Percentiles rank a stretch among this genome's conserved stretches.
These are phyloP conservation scores for Indri indri DNA, from an alignment of 2,113 vertebrate genomes.

Conservation along the genomic window DNA sequence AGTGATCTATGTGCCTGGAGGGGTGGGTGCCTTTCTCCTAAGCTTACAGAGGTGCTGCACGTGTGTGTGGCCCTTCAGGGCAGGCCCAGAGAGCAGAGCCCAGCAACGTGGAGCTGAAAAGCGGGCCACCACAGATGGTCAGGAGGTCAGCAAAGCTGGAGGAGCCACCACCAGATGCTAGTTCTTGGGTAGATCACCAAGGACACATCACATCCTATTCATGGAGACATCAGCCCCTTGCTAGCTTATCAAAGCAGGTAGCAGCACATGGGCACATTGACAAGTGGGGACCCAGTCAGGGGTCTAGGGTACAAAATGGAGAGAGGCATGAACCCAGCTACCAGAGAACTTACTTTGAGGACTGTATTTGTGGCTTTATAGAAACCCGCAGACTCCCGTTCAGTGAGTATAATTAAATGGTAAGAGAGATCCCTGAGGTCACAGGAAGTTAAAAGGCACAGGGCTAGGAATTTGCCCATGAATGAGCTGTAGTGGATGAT, in stretches of 20 bases:
- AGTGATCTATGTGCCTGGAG: neutral
- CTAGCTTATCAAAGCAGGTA: neutral
- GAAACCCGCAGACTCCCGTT: neutral
- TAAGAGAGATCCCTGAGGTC: neutral
- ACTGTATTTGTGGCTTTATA: neutral
- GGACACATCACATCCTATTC: neutral
- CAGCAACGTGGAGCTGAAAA: neutral
- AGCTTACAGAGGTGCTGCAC: neutral
- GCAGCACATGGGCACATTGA: neutral
- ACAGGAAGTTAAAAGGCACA: neutral
- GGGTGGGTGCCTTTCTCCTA: neutral
- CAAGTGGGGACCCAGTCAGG: neutral
- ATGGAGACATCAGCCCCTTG: neutral
- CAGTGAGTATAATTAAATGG: neutral
- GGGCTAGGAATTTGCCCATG: neutral
- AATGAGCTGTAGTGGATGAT: neutral
- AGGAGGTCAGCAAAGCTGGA: neutral
- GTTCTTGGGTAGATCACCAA: neutral
- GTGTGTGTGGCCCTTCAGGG: neutral
- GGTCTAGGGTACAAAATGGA: neutral
- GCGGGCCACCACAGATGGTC: neutral
- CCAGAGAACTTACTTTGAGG: neutral
- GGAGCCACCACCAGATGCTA: neutral
- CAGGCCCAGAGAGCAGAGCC: neutral
- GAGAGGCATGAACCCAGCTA: neutral